phyloP scores from a whole-genome alignment of 2,797 vertebrate genomes.

The Tragopan temminckii region DNA sequence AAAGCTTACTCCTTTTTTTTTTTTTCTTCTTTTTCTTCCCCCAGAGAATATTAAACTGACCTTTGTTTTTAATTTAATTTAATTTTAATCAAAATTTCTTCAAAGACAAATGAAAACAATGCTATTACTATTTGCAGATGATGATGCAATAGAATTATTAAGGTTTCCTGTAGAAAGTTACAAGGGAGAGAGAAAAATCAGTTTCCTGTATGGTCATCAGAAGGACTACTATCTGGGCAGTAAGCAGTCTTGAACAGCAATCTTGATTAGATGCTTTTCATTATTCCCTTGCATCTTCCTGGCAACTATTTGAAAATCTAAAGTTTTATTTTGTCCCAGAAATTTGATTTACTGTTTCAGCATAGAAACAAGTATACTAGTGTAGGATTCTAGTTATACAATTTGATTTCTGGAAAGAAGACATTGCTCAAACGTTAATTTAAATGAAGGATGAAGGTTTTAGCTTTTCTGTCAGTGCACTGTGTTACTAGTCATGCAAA shows the following conservation, averaged over 20 bases:
- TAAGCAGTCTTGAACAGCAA: too few species aligned
- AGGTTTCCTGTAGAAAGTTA: background rate
- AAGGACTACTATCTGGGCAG: too few species aligned
- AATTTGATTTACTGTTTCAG: background rate
- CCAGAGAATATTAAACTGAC: background rate
- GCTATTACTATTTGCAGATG: background rate
- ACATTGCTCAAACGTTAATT: background rate
- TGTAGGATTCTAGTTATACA: background rate
- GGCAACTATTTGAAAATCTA: background rate
- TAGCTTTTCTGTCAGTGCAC: background rate
- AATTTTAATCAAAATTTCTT: background rate
- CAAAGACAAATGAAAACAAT: background rate
- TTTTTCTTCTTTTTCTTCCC: too few species aligned
- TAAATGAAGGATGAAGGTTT: too few species aligned
- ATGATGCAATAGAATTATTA: background rate
- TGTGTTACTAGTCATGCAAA: background rate
- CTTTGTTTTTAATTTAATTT: background rate
- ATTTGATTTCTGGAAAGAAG: background rate
- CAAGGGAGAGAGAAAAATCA: background rate
- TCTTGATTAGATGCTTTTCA: background rate
- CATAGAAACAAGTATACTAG: too few species aligned
- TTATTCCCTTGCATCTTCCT: too few species aligned
- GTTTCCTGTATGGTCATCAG: background rate
- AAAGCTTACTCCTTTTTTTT: background rate
- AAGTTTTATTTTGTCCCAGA: too few species aligned